A percentile compares a stretch with the other conserved stretches of the same genome.
These are phyloP conservation scores for Harmothoe impar DNA, from an alignment of 2,888 invertebrate species.

Conservation along the genomic window DNA sequence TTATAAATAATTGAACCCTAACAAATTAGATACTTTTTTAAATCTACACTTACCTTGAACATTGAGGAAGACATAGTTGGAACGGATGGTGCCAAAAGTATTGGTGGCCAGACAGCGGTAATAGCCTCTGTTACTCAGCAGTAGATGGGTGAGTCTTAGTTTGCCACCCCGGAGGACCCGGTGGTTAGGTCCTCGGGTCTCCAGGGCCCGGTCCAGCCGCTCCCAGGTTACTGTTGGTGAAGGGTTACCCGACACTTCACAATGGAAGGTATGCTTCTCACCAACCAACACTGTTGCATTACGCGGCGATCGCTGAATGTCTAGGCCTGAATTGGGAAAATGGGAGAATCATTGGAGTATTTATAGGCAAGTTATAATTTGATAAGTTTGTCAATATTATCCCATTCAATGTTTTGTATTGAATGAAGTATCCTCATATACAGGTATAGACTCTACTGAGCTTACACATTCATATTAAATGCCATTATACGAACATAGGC, in stretches of 20 bases:
- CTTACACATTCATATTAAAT: no score
- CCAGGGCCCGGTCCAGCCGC: constrained; percentile 16
- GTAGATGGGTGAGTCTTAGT: constrained; percentile 46
- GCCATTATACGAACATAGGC: no score
- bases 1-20: no score
- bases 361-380: neutral
- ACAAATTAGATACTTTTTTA: no score
- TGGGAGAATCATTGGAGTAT: no score
- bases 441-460: neutral
- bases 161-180: neutral
- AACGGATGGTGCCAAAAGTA: neutral
- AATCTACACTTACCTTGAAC: constrained; percentile 67
- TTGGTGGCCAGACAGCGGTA: constrained; percentile 63
- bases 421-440: neutral
- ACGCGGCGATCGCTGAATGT: constrained; percentile 29
- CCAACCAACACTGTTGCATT: constrained; percentile 59
- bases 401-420: neutral
- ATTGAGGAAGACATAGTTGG: constrained; percentile 61
- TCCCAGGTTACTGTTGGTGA: constrained; percentile 53
- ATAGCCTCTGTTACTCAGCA: constrained; percentile 54
- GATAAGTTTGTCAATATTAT: neutral
- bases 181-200: neutral
- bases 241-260: constrained; percentile 48
- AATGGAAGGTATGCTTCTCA: constrained; percentile 54
- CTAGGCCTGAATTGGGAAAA: constrained; percentile 2